Conservation (phyloP, 2,113 vertebrate genomes). For the Dolichallabes microphthalmus region DNA sequence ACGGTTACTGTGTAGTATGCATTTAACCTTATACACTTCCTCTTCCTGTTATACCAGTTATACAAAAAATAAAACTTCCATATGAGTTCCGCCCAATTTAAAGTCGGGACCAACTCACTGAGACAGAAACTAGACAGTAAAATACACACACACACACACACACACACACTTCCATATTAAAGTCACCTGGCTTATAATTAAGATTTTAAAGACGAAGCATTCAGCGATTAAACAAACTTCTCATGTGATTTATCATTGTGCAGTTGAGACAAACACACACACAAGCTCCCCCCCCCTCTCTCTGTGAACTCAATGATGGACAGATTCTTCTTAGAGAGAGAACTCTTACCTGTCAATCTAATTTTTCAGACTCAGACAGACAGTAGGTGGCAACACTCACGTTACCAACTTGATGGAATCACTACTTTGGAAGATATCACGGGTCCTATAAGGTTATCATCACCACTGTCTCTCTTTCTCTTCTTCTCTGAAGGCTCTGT, state of each 20-base stretch:
- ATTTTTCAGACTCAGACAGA: conserved; percentile 18
- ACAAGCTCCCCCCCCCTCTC: not conserved
- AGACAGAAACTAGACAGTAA: conserved; percentile 96
- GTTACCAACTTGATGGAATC: conserved; percentile 29
- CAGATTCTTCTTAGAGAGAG: not conserved
- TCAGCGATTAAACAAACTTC: conserved; percentile 33
- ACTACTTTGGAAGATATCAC: conserved; percentile 27
- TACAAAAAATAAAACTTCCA: no score
- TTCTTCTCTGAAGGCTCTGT: conserved; percentile 77
- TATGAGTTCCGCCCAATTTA: no score
- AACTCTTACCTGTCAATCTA: conserved; percentile 1
- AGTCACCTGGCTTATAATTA: not conserved
- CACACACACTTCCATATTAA: not conserved
- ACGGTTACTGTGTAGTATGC: no score
- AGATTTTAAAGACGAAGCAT: not conserved
- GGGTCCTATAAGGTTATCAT: conserved; percentile 30
- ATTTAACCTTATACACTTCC: no score
- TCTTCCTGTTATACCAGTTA: no score
- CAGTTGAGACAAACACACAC: conserved; percentile 14
- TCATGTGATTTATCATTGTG: conserved; percentile 17
- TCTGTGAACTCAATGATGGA: not conserved
- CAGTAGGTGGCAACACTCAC: conserved; percentile 27
- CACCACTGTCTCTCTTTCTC: conserved; percentile 36
- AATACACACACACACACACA: conserved; percentile 48
- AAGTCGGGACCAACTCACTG: conserved; percentile 89